phyloP scores from a whole-genome alignment of 2,113 vertebrate species.

The Archilochus colubris region DNA sequence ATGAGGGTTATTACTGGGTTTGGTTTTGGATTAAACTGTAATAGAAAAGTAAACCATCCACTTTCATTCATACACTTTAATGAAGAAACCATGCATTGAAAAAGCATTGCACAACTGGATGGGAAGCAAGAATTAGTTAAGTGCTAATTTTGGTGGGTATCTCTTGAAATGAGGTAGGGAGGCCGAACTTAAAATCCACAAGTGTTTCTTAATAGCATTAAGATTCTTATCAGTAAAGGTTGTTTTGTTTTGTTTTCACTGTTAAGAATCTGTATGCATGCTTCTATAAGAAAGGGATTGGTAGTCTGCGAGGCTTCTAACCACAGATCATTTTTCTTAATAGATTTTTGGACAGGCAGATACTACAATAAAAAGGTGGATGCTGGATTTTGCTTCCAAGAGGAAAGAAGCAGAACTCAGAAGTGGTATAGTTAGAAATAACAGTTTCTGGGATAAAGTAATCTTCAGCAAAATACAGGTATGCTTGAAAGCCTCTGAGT shows the following conservation, averaged over 20 bases:
- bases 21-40: neutral
- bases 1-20: neutral
- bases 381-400: constrained; percentile 92
- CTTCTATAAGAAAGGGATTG: neutral
- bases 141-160: neutral
- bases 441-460: constrained; percentile 95
- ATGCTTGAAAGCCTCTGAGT: neutral
- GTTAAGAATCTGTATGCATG: neutral
- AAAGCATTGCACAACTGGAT: neutral
- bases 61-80: neutral
- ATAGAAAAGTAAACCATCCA: neutral
- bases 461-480: constrained; percentile 98
- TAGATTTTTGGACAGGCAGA: constrained; percentile 95
- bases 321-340: neutral
- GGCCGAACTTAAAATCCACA: neutral
- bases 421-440: constrained; percentile 88
- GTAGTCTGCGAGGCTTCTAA: neutral
- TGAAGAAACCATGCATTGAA: neutral
- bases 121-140: neutral
- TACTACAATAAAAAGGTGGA: constrained; percentile 89
- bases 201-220: neutral
- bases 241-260: neutral
- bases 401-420: constrained; percentile 93
- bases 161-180: neutral
- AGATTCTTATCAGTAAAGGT: neutral